Base-by-base conservation (phyloP, 2,797 vertebrate species). In the Buphagus erythrorhynchus region DNA sequence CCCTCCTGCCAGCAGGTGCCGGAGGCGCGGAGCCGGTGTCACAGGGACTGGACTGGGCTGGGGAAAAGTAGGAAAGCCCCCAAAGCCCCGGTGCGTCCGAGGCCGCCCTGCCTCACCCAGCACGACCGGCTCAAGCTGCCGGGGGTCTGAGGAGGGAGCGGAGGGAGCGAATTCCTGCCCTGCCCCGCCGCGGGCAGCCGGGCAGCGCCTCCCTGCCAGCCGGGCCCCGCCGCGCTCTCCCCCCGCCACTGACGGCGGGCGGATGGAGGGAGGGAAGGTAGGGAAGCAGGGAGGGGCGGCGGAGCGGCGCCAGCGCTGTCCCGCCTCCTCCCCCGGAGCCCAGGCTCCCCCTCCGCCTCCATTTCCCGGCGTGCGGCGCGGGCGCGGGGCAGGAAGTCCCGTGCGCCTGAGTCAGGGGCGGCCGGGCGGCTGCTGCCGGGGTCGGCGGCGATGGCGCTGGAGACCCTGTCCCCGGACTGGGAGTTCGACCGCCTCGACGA, bases 401-500 rank as follows among this genome's bases (percentile, higher is more conserved):
- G 97, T 97, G 98, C 31, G 63, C 52, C 91, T 87, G 91, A 96
- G 98, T 98, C 97, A 98, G 93, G 96, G 94, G 94, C 7, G 7
- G 77, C 51, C 16, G 95, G 94, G 94, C 7, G 8, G 77, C 51
- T 15, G 95, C 71, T 25, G 31, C n/a, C 15, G 79, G 65, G 21
- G 95, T 55, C 7, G 46, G 52, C 43, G 69, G 97, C 28, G 58
- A 98, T 98, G 98, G 98, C 99, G 98, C 98, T 98, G 79, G 99
- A 99, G 97, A 98, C 98, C 16, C 97, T 99, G 22, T 99, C 99
- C 22, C 98, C 99, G 22, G 99, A 99, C 94, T 99, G 99, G 99
- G 99, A 99, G 90, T 99, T 99, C 97, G 99, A 99, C 96, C 99
- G 99, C 86, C 98, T 99, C 89, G 99, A 99, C 86, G 99, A 99